Base-by-base conservation (phyloP, 1,140 invertebrate genomes). In the Sycobia sp. region DNA sequence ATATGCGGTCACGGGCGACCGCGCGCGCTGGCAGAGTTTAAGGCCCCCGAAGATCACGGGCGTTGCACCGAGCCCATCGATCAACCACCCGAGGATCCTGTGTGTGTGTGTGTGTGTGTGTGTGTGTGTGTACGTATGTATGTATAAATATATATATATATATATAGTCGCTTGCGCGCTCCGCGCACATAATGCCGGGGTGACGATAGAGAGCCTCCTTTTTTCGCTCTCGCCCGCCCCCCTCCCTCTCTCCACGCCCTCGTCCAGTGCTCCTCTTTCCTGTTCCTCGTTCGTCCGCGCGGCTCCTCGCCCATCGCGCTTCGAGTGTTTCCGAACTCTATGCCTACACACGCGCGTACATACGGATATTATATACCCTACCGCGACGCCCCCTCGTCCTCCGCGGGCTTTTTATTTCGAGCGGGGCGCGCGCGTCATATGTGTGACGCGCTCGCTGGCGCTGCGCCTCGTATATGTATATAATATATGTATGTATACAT, bases 11-110 rank as follows among this genome's bases (percentile, higher is more conserved):
- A 70, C 69, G 69, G 70, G 69, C 68, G 41, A 65, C 67, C 55
- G 67, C 44, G 66, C n/a, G n/a, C n/a, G n/a, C n/a, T n/a, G n/a
- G n/a, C 67, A 61, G 68, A 73, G 70, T 70, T 71, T 73, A 71
- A 73, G 72, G 70, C 73, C 73, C 74, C 62, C 73, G 67, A 73
- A 72, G 73, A 73, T 76, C 75, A 72, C 73, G 76, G 73, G 67
- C 75, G 70, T 75, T 78, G 73, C 76, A 75, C 74, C 63, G 72
- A 67, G 73, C 71, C 69, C 71, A 69, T 72, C 73, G 70, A 70
- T 72, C 74, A 68, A 71, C 29, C 46, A 56, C 23, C 47, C 62
- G 32, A 29, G 36, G 34, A 60, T 43, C n/a, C n/a, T n/a, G n/a
- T n/a, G n/a, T n/a, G n/a, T n/a, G n/a, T n/a, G n/a, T n/a, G n/a